Conservation (phyloP, 2,888 invertebrate species). For the Lomographa bimaculata region DNA sequence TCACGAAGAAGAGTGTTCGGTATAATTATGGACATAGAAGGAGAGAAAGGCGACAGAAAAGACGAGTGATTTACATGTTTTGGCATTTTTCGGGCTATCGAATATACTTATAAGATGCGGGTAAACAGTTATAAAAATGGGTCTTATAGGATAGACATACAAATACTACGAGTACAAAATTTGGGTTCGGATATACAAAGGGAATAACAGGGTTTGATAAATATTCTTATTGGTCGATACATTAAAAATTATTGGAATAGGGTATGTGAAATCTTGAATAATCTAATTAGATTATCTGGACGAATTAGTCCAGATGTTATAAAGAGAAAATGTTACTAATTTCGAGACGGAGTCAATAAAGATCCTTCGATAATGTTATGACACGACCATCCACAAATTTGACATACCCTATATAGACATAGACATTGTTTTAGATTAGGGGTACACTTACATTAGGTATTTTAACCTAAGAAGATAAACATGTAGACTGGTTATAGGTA, state of each 20-base stretch:
- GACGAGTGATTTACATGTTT: too few relatives aligned
- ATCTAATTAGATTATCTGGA: too few relatives aligned
- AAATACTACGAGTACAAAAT: constrained; percentile 36
- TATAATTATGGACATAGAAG: too few relatives aligned
- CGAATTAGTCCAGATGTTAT: too few relatives aligned
- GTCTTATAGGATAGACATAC: constrained; percentile 37
- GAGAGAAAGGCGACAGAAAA: too few relatives aligned
- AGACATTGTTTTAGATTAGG: not conserved
- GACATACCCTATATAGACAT: constrained; percentile 2
- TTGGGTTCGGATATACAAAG: constrained; percentile 23
- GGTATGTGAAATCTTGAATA: constrained; percentile 1
- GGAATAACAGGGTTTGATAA: constrained; percentile 9
- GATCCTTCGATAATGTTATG: too few relatives aligned
- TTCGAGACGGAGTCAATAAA: too few relatives aligned
- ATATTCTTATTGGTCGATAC: constrained; percentile 15
- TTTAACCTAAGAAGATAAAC: not conserved
- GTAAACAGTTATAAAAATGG: constrained; percentile 46
- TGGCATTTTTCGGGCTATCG: constrained; percentile 7
- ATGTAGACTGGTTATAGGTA: constrained; percentile 1
- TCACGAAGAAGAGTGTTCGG: too few relatives aligned
- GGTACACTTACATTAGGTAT: constrained; percentile 3
- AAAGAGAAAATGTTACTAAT: too few relatives aligned
- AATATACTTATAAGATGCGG: constrained; percentile 14
- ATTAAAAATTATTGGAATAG: constrained; percentile 10
- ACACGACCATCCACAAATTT: too few relatives aligned